Base-by-base conservation (phyloP, 2,888 invertebrate species). In the Hofmannophila pseudospretella region DNA sequence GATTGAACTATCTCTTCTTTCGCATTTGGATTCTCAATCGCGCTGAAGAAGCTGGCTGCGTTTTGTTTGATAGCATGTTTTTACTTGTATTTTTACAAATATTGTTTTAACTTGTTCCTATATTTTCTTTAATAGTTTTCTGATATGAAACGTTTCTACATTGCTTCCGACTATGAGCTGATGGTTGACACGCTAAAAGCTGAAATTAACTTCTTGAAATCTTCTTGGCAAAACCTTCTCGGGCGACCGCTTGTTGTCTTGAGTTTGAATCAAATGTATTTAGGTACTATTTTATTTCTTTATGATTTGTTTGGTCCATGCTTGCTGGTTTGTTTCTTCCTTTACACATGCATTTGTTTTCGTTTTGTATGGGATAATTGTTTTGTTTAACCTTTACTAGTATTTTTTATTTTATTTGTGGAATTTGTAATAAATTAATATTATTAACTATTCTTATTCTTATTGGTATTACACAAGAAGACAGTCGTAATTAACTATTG, bases 151-250 rank as follows among this genome's bases (percentile, higher is more conserved):
- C 94, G 96, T 80, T 98, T 98, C 92, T 99, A 99, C 93, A 95
- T 98, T 78, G 97, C 97, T 74, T 96, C 97, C 74, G 99, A 99
- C 89, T 95, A 95, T 88, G 96, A 97, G 86, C 92, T 99, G 88
- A 94, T 98, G 93, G 94, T 98, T 76, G 98, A 99, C 89, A 95
- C 95, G 80, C 94, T 97, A 89, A 96, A 96, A 90, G 95, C 96
- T 61, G 97, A 98, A 89, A 94, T 98, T 72, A 95, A 96, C 90
- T 98, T 97, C 91, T 92, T 98, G 89, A 97, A 98, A 90, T 96
- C 95, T 64, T 96, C 96, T 84, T 99, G 99, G 99, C 96, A 96
- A 89, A 96, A 96, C 88, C 95, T 97, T 89, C 92, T 98, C 73
- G 99, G 99, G 66, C 92, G 99, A 64, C 99, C 99, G 46, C 91